These are phyloP conservation scores for Drosophila mayri DNA, from an alignment of 1,140 invertebrate genomes.

Conservation along the genomic window DNA sequence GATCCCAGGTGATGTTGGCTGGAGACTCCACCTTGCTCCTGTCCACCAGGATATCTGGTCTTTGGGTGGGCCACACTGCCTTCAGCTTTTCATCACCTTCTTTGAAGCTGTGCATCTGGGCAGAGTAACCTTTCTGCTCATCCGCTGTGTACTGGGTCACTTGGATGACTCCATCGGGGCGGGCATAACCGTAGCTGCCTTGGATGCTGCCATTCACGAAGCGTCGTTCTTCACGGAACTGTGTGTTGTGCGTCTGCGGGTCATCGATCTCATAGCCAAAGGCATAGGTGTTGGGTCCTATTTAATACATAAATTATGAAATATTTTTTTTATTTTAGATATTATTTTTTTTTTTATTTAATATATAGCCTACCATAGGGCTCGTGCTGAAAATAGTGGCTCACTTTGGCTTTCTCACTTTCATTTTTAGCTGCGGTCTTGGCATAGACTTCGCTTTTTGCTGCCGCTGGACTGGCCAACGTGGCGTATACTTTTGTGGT, in stretches of 20 bases:
- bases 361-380: conserved; percentile 68
- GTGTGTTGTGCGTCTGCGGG: conserved; percentile 87
- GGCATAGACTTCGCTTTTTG: conserved; percentile 41
- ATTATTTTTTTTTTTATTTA: neutral
- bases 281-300: conserved; percentile 88
- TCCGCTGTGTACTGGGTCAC: conserved; percentile 88
- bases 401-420: conserved; percentile 38
- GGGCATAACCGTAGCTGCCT: conserved; percentile 89
- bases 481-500: conserved; percentile 72
- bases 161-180: conserved; percentile 87
- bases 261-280: conserved; percentile 90
- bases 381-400: conserved; percentile 72
- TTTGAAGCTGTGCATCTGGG: conserved; percentile 58
- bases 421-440: conserved; percentile 31
- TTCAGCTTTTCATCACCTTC: conserved; percentile 41
- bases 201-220: conserved; percentile 88
- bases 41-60: conserved; percentile 51
- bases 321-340: neutral
- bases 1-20: conserved; percentile 63
- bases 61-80: conserved; percentile 64
- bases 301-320: neutral
- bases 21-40: conserved; percentile 5
- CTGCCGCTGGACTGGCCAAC: conserved; percentile 30
- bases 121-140: conserved; percentile 86
- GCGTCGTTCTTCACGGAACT: conserved; percentile 89